phyloP scores from a whole-genome alignment of 2,888 invertebrate species.

The Eilema depressum region DNA sequence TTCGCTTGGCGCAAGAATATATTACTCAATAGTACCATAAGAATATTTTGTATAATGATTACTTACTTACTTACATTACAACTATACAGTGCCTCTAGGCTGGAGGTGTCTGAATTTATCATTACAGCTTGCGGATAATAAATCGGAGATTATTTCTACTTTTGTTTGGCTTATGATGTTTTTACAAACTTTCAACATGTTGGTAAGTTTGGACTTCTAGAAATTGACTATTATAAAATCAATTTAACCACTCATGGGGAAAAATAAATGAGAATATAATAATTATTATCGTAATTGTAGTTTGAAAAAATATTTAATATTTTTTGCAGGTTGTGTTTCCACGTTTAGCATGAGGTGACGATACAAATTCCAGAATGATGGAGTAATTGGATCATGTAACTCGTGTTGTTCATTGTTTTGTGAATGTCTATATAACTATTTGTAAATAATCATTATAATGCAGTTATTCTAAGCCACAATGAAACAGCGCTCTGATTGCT shows the following conservation, averaged over 20 bases:
- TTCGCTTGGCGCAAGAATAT: too few relatives aligned
- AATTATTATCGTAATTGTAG: too few relatives aligned
- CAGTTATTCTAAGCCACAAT: neutral
- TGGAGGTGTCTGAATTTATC: neutral
- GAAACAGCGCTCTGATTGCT: neutral
- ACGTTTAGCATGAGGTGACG: neutral
- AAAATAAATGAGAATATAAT: too few relatives aligned
- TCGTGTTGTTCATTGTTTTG: neutral
- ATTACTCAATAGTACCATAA: too few relatives aligned
- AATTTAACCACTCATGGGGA: too few relatives aligned
- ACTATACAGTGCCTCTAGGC: neutral
- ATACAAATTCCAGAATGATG: neutral
- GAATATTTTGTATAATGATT: too few relatives aligned
- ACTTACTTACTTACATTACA: too few relatives aligned
- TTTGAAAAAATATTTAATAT: neutral
- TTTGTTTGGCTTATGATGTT: neutral
- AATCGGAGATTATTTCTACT: neutral
- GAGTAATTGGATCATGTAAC: slow-evolving; percentile 2
- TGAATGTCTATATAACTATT: slow-evolving; percentile 3
- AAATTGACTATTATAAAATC: too few relatives aligned
- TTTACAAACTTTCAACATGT: neutral
- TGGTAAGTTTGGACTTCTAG: neutral
- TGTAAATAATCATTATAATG: slow-evolving; percentile 5
- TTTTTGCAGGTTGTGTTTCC: neutral
- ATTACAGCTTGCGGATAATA: neutral